Evolutionary conservation across 2,888 invertebrate species (phyloP).

Genomic region (Drosophila yooni): DNA sequence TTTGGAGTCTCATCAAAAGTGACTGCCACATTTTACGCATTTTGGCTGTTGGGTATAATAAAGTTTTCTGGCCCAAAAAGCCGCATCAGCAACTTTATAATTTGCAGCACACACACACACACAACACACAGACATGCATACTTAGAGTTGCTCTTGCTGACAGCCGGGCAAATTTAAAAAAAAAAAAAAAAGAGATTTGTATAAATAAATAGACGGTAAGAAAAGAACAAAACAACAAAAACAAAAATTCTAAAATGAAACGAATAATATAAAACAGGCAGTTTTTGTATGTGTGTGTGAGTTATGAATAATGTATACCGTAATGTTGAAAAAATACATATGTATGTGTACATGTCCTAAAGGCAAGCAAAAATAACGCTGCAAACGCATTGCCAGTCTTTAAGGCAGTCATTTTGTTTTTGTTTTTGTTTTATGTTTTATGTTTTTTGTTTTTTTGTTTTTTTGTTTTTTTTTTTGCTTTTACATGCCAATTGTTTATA

Average conservation of each 20-base stretch:
- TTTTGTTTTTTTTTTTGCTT: background rate
- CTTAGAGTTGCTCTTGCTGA: conserved; percentile 14
- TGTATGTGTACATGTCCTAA: background rate
- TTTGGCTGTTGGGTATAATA: conserved; percentile 11
- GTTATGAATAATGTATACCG: conserved; percentile 13
- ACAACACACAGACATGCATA: conserved; percentile 9
- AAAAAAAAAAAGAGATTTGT: conserved; percentile 64
- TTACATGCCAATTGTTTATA: background rate
- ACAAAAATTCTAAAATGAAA: conserved; percentile 1
- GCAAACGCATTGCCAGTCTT: no score
- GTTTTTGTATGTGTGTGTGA: conserved; percentile 5
- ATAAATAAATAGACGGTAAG: conserved; percentile 53
- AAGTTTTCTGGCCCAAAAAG: conserved; percentile 36
- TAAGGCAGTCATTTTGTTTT: background rate
- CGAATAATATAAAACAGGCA: conserved; percentile 4
- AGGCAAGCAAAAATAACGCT: background rate
- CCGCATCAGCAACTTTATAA: conserved; percentile 61
- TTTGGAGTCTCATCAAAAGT: conserved; percentile 5
- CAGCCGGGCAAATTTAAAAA: conserved; percentile 51
- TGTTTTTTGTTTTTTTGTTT: no score
- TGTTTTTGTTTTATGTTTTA: background rate
- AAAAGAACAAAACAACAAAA: conserved; percentile 1
- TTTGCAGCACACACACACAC: conserved; percentile 34
- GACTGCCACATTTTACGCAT: conserved; percentile 5
- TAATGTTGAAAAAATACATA: conserved; percentile 5